A percentile compares a stretch with the other conserved stretches of the same genome.
These are phyloP conservation scores for Todus mexicanus DNA, from an alignment of 2,797 vertebrate species.

Conservation along the genomic window DNA sequence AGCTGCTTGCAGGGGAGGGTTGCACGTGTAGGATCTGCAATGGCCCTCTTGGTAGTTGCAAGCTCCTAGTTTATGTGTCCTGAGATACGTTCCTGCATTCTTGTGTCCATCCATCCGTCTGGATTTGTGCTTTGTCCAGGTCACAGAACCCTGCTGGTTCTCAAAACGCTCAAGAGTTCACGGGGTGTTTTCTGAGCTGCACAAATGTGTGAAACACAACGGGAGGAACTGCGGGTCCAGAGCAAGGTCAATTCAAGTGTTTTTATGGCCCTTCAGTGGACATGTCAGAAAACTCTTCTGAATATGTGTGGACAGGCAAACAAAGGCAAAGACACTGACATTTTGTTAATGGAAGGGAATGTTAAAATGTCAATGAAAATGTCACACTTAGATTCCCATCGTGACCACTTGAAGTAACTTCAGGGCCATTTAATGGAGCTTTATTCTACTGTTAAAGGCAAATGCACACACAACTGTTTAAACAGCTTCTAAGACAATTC, in stretches of 20 bases:
- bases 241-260: background rate
- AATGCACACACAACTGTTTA: background rate
- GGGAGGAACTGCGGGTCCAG: background rate
- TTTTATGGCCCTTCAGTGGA: background rate
- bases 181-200: background rate
- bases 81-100: accelerated
- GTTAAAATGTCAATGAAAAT: slow-evolving; percentile 35
- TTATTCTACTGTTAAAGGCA: slow-evolving; percentile 7
- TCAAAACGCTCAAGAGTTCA: background rate
- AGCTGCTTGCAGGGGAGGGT: background rate
- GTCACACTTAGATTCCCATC: slow-evolving; percentile 13
- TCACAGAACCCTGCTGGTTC: background rate
- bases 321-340: slow-evolving; percentile 11
- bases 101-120: accelerated
- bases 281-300: background rate
- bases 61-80: background rate
- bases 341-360: slow-evolving; percentile 39
- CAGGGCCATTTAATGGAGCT: background rate
- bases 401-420: slow-evolving; percentile 34
- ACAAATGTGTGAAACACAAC: background rate
- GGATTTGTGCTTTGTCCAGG: background rate
- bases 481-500: background rate
- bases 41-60: background rate
- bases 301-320: background rate
- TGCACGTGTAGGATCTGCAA: accelerated